phyloP scores from a whole-genome alignment of 2,888 invertebrate species.

The Aquatica leii region DNA sequence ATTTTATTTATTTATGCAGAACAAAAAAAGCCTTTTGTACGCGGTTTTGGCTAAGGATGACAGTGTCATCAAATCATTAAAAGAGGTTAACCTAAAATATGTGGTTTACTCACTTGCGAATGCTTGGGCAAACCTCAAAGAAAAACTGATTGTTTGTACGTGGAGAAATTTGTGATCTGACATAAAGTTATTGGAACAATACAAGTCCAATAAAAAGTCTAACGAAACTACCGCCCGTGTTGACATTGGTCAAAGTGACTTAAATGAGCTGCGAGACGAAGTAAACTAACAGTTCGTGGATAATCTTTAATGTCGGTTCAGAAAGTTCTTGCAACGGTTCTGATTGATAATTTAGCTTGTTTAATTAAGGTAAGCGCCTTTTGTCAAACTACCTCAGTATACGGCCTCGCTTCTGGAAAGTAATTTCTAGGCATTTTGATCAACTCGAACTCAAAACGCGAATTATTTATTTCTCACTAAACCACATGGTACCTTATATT shows the following conservation, averaged over 20 bases:
- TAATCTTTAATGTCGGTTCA: too few relatives aligned
- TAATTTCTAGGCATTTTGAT: too few relatives aligned
- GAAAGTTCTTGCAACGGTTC: too few relatives aligned
- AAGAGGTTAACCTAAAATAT: too few relatives aligned
- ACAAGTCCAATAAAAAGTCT: background rate
- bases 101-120: too few relatives aligned
- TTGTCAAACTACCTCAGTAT: too few relatives aligned
- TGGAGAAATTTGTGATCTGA: background rate
- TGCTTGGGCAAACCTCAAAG: too few relatives aligned
- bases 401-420: too few relatives aligned
- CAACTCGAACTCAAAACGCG: too few relatives aligned
- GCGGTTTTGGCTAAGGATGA: background rate
- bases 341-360: too few relatives aligned
- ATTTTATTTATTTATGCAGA: background rate
- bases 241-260: background rate
- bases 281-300: background rate
- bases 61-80: background rate
- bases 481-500: background rate
- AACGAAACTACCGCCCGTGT: background rate
- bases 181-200: background rate
- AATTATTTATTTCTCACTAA: background rate
- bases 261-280: background rate
- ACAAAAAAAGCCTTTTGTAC: slow-evolving; percentile 2
- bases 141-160: too few relatives aligned
- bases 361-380: too few relatives aligned